Evolutionary conservation across 2,113 vertebrate genomes (phyloP), one percentile per base, ranked within the genome.

Genomic region (Boulengeromyrus knoepffleri): DNA sequence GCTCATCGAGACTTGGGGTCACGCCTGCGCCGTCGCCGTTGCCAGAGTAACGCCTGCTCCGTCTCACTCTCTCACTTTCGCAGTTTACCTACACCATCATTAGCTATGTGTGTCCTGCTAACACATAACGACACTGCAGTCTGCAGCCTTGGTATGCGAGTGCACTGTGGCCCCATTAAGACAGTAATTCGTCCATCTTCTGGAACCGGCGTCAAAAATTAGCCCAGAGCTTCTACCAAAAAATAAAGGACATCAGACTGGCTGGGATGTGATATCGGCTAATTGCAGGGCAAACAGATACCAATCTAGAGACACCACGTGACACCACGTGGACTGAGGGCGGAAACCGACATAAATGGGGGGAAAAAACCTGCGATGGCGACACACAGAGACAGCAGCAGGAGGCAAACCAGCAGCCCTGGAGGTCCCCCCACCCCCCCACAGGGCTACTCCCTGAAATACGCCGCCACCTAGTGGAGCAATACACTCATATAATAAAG

Each of bases 1-100:
- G 93, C 93, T 97, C 62, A 94, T 95, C 4, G 97, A 97, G 92
- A 94, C 97, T 46, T 95, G 95, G 87, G 96, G 97, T 5, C 95
- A 97, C 0, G 96, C 95, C 0, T 97, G 96, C 39, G 97, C 97
- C 0, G 50, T 96, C 92, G 97, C 96, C 0, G 94, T 97, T 9
- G 91, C 96, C 89, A 97, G 96, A 96, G 96, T 97, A 42, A 45
- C 86, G 3, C 9, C 36, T 1, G 31, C 77, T n/a, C 27, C 31
- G 3, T 27, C 19, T 45, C 17, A 0, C 31, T 21, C 6, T 5
- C 19, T 5, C 45, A 15, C 5, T 12, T 46, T 45, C 27, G 12
- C 24, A 15, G 8, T 86, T n/a, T 42, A 80, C 17, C 24, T 15
- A 47, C 83, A 21, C 24, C 45, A 5, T 47, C n/a, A 24, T 47